Evolutionary conservation across 1,140 invertebrate genomes (phyloP).

Genomic region (Ceratina australensis): DNA sequence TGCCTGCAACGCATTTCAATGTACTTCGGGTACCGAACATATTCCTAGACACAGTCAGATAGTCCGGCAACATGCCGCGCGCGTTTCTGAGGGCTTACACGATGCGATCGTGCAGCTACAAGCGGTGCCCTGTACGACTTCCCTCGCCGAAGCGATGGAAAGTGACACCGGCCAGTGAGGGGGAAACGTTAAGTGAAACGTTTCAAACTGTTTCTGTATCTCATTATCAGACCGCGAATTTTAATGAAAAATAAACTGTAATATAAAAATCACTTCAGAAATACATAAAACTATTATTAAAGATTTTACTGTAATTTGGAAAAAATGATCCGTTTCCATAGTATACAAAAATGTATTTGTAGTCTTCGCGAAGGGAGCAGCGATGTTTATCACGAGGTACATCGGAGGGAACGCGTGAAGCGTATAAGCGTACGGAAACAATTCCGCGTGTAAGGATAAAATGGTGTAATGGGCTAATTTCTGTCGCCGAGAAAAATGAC

Average conservation of each 20-base stretch:
- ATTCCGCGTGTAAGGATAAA: conserved; percentile 46
- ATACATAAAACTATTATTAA: too few species aligned
- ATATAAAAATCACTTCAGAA: too few species aligned
- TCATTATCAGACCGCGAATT: too few species aligned
- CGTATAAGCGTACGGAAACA: conserved; percentile 38
- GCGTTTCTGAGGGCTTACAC: conserved; percentile 5
- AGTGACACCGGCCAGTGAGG: too few species aligned
- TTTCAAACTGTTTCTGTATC: too few species aligned
- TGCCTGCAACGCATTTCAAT: conserved; percentile 33
- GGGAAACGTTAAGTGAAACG: too few species aligned
- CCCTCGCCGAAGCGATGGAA: too few species aligned
- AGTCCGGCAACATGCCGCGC: neutral
- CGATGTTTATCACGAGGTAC: conserved; percentile 57
- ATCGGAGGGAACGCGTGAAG: conserved; percentile 10
- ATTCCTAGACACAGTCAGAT: conserved; percentile 36
- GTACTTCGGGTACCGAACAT: conserved; percentile 27
- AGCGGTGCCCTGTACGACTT: neutral
- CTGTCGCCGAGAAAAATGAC: conserved; percentile 18
- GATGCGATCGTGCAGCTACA: conserved; percentile 1
- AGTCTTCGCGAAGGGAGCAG: conserved; percentile 52
- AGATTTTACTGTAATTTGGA: too few species aligned
- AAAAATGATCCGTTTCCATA: too few species aligned
- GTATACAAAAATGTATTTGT: too few species aligned
- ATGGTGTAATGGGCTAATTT: conserved; percentile 42
- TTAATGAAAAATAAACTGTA: too few species aligned